Evolutionary conservation across 2,797 vertebrate species (phyloP), one percentile per base, ranked within the genome.

Genomic region (Anguilla pacifica): DNA sequence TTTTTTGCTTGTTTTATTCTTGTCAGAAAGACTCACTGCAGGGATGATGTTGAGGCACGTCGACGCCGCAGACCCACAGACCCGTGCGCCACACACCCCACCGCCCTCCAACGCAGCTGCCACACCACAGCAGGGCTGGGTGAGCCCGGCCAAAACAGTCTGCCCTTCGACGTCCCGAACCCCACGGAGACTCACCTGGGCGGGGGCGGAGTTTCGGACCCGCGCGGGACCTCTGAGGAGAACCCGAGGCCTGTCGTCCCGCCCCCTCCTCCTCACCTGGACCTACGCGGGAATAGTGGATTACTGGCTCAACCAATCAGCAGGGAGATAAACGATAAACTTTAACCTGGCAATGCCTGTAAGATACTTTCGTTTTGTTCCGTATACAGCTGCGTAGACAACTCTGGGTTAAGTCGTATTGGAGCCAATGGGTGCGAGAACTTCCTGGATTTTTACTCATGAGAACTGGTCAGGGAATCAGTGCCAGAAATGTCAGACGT

Each of bases 381-480:
- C 91, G 92, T 57, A 57, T 92, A 93, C 94, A 93, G 93, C 94
- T 94, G 94, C 95, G 94, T 95, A 92, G 84, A 49, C 70, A 55
- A 88, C 89, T 93, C 93, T 93, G 93, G 94, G 93, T 94, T 95
- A 89, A 91, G 93, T 95, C 94, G 93, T 94, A 93, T 95, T 95
- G 94, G 94, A 93, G 94, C 94, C 94, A 92, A 94, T 92, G 70
- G 92, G 92, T 88, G 4, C 4, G 22, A 93, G 94, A 86, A 93
- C 93, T 92, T 94, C 92, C 95, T 93, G 93, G 93, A 95, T 94
- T 93, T 92, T 95, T 94, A 94, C 96, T 94, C 92, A 95, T 94
- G 94, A 95, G 92, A 94, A 93, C 61, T 94, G 93, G 94, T 94
- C 91, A 93, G 92, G 93, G 89, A 94, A 91, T 88, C 87, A 89